Conservation (phyloP, 2,888 invertebrate species). For the Coenonympha arcania region DNA sequence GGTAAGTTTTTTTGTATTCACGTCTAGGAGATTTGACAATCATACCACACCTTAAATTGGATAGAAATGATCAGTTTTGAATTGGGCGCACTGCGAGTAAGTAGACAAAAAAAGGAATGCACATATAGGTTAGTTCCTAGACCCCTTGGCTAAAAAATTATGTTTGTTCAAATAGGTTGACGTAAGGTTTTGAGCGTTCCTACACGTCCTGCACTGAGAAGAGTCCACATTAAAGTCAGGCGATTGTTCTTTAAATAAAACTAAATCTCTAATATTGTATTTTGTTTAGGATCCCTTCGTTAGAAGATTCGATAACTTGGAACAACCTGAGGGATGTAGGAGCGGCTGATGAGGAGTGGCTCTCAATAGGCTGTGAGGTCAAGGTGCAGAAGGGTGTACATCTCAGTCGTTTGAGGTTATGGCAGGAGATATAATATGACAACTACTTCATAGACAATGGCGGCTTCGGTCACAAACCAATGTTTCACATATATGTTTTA, state of each 20-base stretch:
- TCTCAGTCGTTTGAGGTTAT: constrained; percentile 41
- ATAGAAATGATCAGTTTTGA: no score
- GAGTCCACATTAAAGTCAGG: neutral
- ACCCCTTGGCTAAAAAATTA: no score
- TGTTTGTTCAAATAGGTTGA: no score
- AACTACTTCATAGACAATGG: constrained; percentile 47
- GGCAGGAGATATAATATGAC: constrained; percentile 54
- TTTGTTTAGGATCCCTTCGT: constrained; percentile 42
- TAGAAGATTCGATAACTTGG: constrained; percentile 41
- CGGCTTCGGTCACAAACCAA: constrained; percentile 20
- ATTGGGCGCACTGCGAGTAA: no score
- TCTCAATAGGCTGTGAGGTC: constrained; percentile 38
- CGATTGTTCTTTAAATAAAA: no score
- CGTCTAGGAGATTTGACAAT: no score
- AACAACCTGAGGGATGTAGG: constrained; percentile 30
- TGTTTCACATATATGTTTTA: constrained; percentile 12
- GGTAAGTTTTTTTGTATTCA: constrained; percentile 56
- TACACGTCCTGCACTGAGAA: neutral
- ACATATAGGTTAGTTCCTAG: no score
- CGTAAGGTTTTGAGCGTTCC: neutral
- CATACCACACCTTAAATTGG: no score
- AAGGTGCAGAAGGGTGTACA: constrained; percentile 38
- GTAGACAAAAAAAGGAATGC: no score
- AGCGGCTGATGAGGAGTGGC: constrained; percentile 41
- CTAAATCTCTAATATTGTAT: no score